Base-by-base conservation (phyloP, 2,797 vertebrate genomes). In the Psittacula echo region DNA sequence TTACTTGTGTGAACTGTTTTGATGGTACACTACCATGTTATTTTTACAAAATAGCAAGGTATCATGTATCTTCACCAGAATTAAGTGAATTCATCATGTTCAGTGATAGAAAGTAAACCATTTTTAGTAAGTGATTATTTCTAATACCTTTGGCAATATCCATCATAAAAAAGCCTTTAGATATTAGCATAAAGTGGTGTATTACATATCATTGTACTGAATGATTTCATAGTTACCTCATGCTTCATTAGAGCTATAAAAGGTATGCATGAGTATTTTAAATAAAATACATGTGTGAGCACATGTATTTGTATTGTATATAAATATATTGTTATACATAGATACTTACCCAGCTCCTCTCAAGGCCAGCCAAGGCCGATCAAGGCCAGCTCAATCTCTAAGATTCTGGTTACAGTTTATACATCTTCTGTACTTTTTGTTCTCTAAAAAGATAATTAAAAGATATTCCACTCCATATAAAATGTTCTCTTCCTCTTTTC, bases 371-470 rank as follows among this genome's bases (percentile, higher is more conserved):
- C 50, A 80, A 37, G 21, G 32, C 21, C 2, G 2, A 32, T 14
- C 19, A 67, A 90, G 10, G 22, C 24, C 22, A 76, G 44, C 44
- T 54, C 23, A 58, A 12, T 34, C 47, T 41, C 64, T 54, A 45
- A 51, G 45, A 16, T 50, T 94, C 76, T 90, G 23, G 44, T 18
- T 77, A 72, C 4, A 1, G 2, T 76, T 81, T 60, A 21, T 75
- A 58, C 3, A 9, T 18, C 27, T 83, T 85, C 34, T 47, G 15
- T 51, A 83, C 7, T 60, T 76, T 47, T 77, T 4, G 64, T 68
- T 87, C 66, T 67, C 66, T 47, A 26, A 42, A 72, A 85, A 54
- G 17, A 34, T 78, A 91, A 91, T 75, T 94, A 80, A 88, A 93
- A 86, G 7, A 45, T 77, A 87, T 78, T 85, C 32, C 71, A 70